Base-by-base conservation (phyloP, 1,140 invertebrate genomes). In the Achroia grisella region DNA sequence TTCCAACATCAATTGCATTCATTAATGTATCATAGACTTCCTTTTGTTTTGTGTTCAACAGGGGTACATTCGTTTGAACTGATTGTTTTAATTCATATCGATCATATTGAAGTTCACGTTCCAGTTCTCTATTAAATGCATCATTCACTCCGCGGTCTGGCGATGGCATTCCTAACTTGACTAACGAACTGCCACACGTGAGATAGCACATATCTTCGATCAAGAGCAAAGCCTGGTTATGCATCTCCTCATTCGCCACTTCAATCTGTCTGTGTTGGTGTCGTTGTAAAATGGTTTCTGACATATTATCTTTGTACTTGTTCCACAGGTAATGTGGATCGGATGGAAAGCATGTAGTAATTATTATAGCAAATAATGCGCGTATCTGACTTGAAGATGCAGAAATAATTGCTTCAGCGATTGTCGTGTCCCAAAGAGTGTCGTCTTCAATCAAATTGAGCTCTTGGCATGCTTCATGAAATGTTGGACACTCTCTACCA, bases 281-380 rank as follows among this genome's bases (percentile, higher is more conserved):
- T n/a, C n/a, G n/a, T 63, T 60, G 43, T 46, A 64, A 64, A 50
- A 72, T 63, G 56, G 76, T 63, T 48, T 77, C 74, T 36, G 50
- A 58, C 67, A 84, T 82, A 48, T 56, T 27, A 62, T 76, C 71
- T 39, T 71, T 84, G 47, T 78, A 84, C 57, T 71, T 79, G 15
- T 62, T 33, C 71, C 80, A 89, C 64, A 89, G 83, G 35, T 76
- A 14, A 36, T 8, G 8, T 50, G 54, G 52, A 17, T 59, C 53
- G 8, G 56, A 55, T 29, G 52, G 51, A 10, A 60, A 57, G 12
- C 51, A 60, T 60, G 53, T 63, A 35, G 56, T 56, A 46, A 61
- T 56, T 14, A 64, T 57, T 27, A 66, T 62, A 43, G 63, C 51
- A 30, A 68, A 71, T 48, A 66, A 55, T 63, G 62, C 61, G 35